Evolutionary conservation across 2,888 invertebrate species (phyloP).

Genomic region (Cybosia mesomella): DNA sequence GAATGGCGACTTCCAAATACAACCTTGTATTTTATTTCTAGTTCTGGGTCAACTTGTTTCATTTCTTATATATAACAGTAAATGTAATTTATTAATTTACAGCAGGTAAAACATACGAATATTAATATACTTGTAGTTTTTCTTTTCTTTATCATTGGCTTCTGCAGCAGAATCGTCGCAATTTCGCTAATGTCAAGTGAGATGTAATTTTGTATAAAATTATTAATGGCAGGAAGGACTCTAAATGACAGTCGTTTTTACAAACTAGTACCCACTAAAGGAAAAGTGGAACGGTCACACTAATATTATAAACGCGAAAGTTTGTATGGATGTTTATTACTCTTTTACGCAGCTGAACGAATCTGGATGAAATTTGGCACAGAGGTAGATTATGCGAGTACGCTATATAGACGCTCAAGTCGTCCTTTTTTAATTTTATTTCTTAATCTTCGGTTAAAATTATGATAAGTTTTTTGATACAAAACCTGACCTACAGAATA

Average conservation of each 20-base stretch:
- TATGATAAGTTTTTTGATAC: not conserved
- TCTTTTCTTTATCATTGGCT: not conserved
- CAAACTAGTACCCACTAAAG: not conserved
- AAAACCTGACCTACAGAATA: not conserved
- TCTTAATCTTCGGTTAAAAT: not conserved
- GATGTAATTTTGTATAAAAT: too few relatives aligned
- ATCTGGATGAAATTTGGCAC: too few relatives aligned
- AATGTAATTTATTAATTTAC: not conserved
- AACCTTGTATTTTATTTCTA: constrained; percentile 23
- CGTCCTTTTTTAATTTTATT: not conserved
- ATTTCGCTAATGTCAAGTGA: too few relatives aligned
- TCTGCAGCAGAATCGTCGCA: not conserved
- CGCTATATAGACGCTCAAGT: not conserved
- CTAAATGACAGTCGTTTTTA: not conserved
- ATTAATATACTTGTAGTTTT: not conserved
- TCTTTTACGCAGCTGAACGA: too few relatives aligned
- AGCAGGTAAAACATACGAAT: not conserved
- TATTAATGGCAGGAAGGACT: too few relatives aligned
- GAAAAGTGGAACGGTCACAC: not conserved
- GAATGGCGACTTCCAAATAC: constrained; percentile 34
- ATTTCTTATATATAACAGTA: not conserved
- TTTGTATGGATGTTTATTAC: too few relatives aligned
- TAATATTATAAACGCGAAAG: too few relatives aligned
- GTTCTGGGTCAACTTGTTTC: not conserved
- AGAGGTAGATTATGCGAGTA: too few relatives aligned